Conservation (phyloP, 1,140 invertebrate species). For the Sipha flava region DNA sequence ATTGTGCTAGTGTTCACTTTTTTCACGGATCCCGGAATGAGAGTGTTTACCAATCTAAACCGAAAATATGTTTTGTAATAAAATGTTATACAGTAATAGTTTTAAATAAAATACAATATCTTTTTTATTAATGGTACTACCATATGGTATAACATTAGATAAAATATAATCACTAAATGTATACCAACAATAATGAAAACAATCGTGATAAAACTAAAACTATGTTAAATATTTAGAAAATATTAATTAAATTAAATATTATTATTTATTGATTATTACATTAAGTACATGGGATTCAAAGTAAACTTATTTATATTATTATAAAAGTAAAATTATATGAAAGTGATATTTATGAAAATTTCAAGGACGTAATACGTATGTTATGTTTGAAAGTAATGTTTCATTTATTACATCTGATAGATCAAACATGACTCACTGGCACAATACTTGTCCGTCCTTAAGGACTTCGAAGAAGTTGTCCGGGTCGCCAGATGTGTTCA, state of each 20-base stretch:
- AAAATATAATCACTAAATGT: too few species aligned
- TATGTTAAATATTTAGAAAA: too few species aligned
- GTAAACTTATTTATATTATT: neutral
- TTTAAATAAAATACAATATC: too few species aligned
- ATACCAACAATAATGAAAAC: too few species aligned
- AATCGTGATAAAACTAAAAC: too few species aligned
- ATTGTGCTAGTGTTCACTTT: constrained; percentile 78
- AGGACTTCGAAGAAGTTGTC: constrained; percentile 85
- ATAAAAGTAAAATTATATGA: neutral
- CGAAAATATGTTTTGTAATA: too few species aligned
- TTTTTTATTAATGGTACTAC: too few species aligned
- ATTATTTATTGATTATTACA: too few species aligned
- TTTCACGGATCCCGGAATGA: constrained; percentile 70
- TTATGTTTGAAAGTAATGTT: neutral
- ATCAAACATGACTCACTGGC: constrained; percentile 55
- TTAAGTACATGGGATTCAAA: too few species aligned
- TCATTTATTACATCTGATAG: neutral
- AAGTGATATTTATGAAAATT: neutral
- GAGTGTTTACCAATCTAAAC: constrained; percentile 68
- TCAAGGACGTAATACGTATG: neutral
- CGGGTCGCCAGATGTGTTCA: constrained; percentile 74
- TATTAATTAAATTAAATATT: too few species aligned
- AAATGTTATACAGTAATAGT: too few species aligned
- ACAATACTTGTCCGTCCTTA: constrained; percentile 76
- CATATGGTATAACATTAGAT: too few species aligned